A percentile compares a stretch with the other conserved stretches of the same genome.
phyloP scores from a whole-genome alignment of 2,888 invertebrate species.

The Ochropacha duplaris region DNA sequence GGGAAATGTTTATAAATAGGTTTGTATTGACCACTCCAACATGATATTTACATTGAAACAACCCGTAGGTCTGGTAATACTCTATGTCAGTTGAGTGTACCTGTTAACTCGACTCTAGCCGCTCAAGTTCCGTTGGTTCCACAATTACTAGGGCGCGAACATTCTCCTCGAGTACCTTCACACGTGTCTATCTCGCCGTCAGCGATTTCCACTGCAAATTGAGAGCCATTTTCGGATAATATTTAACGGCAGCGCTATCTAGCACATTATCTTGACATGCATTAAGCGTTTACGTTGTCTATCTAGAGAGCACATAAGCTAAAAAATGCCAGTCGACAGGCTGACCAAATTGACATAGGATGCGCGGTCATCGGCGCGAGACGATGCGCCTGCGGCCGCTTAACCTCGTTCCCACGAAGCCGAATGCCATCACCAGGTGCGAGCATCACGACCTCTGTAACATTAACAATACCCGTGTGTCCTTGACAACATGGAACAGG shows the following conservation, averaged over 20 bases:
- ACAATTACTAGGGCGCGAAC: neutral
- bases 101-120: neutral
- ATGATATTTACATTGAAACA: neutral
- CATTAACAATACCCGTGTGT: conserved; percentile 39
- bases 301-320: neutral
- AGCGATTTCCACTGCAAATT: neutral
- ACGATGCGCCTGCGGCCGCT: conserved; percentile 58
- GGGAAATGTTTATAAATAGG: too few species aligned
- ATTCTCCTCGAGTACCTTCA: neutral
- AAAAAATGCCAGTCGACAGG: conserved; percentile 6
- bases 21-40: neutral
- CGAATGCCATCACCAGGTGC: conserved; percentile 48
- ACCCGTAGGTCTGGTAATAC: neutral
- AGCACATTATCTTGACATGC: conserved; percentile 3
- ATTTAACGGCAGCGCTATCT: neutral
- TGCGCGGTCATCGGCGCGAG: conserved; percentile 63
- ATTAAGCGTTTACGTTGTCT: conserved; percentile 17
- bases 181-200: neutral
- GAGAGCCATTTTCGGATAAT: neutral
- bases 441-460: conserved; percentile 46
- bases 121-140: neutral
- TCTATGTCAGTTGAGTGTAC: neutral
- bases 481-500: conserved; percentile 40
- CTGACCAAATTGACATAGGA: conserved; percentile 30
- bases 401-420: conserved; percentile 76